Base-by-base conservation (phyloP, 1,140 invertebrate species). In the Dolichoris vasculosae region DNA sequence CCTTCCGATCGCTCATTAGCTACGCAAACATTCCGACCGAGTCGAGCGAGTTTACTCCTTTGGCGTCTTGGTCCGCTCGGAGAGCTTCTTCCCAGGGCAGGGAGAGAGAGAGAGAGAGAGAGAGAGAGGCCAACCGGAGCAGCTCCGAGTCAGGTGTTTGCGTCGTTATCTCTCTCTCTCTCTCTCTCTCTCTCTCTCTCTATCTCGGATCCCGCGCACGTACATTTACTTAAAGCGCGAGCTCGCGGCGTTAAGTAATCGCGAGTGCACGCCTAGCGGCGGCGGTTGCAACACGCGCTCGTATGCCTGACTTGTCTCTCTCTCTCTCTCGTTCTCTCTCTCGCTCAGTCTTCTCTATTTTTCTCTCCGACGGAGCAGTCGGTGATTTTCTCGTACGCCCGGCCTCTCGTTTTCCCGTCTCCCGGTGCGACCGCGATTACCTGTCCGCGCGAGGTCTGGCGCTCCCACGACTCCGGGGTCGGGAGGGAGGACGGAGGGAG, bases 241-340 rank as follows among this genome's bases (percentile, higher is more conserved):
- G 55, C 30, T 51, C 48, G 55, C 17, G 20, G 55, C 77, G 77
- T 79, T 79, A 79, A 79, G 78, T 80, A 67, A 80, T 67, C 79
- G 63, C 79, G 30, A 32, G 48, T 51, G 48, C 78, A 46, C 55
- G 32, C 32, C 30, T 64, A 17, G 59, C 30, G 38, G 59, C 59
- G 64, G 64, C 6, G 38, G n/a, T 81, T 67, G 78, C 63, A 40
- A 67, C 63, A 67, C 23, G 9, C n/a, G 55, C 40, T 15, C 38
- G 2, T 30, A 20, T 71, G 64, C 64, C 64, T 46, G 64, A 82
- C 43, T 20, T 73, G 1, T 13, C n/a, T n/a, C n/a, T 30, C 15
- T 73, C 69, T n/a, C 69, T 43, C 6, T n/a, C n/a, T 23, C 23
- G 2, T 59, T 67, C 59, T 79, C 77, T 63, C 26, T 76, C 48